Conservation (phyloP, 2,888 invertebrate species). For the Lumbricus terrestris region DNA sequence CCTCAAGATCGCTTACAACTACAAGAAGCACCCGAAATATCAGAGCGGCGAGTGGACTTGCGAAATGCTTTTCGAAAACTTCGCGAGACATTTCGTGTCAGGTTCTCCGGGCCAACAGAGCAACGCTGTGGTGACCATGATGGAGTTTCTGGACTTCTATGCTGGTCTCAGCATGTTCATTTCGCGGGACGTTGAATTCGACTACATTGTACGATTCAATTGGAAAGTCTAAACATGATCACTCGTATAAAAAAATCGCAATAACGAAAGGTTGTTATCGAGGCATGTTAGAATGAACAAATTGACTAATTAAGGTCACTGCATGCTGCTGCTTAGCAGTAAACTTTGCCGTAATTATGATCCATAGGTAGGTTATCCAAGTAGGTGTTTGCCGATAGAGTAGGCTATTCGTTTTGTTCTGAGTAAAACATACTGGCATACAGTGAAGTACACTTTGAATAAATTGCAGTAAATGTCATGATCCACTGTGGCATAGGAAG, state of each 20-base stretch:
- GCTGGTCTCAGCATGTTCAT: constrained; percentile 14
- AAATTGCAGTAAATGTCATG: neutral
- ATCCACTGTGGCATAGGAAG: neutral
- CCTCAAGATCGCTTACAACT: neutral
- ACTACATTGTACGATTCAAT: neutral
- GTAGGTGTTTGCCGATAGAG: neutral
- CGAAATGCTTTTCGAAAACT: neutral
- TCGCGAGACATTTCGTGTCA: neutral
- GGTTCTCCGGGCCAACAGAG: neutral
- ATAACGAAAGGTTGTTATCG: neutral
- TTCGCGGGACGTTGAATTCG: neutral
- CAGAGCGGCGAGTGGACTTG: neutral
- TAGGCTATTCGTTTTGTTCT: neutral
- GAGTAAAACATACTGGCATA: neutral
- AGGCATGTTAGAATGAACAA: too few relatives aligned
- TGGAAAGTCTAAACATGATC: neutral
- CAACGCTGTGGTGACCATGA: neutral
- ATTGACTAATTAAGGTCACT: neutral
- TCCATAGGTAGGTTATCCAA: too few relatives aligned
- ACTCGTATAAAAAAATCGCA: neutral
- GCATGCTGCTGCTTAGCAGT: too few relatives aligned
- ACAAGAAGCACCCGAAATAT: constrained; percentile 1
- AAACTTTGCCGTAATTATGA: too few relatives aligned
- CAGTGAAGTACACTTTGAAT: too few relatives aligned
- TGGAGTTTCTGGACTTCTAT: neutral